Evolutionary conservation across 2,888 invertebrate genomes (phyloP).

Genomic region (Gerris lacustris): DNA sequence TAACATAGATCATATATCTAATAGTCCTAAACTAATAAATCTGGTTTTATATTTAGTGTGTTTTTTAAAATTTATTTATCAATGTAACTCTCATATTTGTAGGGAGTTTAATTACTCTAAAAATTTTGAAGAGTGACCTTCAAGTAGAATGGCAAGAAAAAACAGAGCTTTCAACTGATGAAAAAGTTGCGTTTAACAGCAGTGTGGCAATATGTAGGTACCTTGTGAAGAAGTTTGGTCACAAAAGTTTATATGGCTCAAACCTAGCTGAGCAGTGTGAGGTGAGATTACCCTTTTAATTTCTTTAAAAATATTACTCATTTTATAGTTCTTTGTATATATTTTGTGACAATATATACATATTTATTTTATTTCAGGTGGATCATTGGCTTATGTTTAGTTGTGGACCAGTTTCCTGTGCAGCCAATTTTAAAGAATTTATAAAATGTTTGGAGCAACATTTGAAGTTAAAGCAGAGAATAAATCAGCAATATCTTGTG

Average conservation of each 20-base stretch:
- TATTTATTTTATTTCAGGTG: background rate
- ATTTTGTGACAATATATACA: background rate
- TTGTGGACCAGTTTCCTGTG: background rate
- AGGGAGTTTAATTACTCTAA: background rate
- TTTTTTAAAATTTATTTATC: too few relatives aligned
- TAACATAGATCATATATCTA: too few relatives aligned
- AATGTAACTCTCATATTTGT: too few relatives aligned
- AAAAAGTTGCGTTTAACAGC: background rate
- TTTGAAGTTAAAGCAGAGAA: background rate
- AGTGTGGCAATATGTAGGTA: background rate
- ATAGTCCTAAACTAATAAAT: too few relatives aligned
- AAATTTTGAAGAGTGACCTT: background rate
- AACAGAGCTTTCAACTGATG: background rate
- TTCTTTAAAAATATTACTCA: too few relatives aligned
- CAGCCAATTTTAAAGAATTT: background rate
- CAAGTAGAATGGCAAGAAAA: constrained; percentile 2
- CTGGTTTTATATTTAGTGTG: too few relatives aligned
- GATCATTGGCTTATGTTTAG: constrained; percentile 6
- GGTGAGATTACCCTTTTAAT: background rate
- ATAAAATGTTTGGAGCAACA: background rate
- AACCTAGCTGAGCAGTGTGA: background rate
- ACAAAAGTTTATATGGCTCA: background rate
- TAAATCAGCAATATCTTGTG: background rate
- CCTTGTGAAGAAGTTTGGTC: background rate
- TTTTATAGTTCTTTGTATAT: background rate